Evolutionary conservation across 2,113 vertebrate genomes (phyloP).

Genomic region (Echinops telfairi): DNA sequence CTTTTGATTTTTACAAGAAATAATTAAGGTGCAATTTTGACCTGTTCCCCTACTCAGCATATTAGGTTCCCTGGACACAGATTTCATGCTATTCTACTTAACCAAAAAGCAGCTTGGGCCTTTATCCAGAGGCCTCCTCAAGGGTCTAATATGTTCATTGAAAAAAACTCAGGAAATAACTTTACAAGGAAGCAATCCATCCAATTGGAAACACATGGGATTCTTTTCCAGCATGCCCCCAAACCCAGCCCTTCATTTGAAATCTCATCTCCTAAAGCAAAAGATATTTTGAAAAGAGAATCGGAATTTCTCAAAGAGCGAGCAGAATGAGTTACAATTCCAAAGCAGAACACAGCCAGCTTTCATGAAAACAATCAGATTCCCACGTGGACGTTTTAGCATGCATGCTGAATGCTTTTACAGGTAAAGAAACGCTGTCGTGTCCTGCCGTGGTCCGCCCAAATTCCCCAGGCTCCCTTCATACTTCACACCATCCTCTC

Average conservation of each 20-base stretch:
- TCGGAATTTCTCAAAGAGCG: conserved; percentile 53
- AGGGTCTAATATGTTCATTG: conserved; percentile 79
- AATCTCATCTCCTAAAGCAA: conserved; percentile 54
- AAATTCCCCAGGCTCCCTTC: neutral
- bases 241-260: conserved; percentile 33
- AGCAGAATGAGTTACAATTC: conserved; percentile 54
- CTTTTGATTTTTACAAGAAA: conserved; percentile 72
- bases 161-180: conserved; percentile 73
- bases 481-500: neutral
- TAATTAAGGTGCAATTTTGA: conserved; percentile 69
- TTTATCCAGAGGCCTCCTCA: conserved; percentile 70
- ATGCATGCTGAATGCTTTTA: neutral
- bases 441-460: neutral
- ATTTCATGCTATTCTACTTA: conserved; percentile 74
- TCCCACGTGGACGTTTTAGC: neutral
- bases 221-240: conserved; percentile 47
- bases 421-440: conserved; percentile 18
- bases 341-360: neutral
- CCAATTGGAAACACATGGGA: conserved; percentile 71
- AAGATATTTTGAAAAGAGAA: neutral
- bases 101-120: conserved; percentile 76
- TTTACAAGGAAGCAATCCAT: conserved; percentile 78
- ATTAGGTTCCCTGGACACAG: conserved; percentile 58
- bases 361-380: neutral
- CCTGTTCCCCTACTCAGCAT: conserved; percentile 63